Conservation (phyloP, 2,113 vertebrate genomes). For the Hassar affinis region DNA sequence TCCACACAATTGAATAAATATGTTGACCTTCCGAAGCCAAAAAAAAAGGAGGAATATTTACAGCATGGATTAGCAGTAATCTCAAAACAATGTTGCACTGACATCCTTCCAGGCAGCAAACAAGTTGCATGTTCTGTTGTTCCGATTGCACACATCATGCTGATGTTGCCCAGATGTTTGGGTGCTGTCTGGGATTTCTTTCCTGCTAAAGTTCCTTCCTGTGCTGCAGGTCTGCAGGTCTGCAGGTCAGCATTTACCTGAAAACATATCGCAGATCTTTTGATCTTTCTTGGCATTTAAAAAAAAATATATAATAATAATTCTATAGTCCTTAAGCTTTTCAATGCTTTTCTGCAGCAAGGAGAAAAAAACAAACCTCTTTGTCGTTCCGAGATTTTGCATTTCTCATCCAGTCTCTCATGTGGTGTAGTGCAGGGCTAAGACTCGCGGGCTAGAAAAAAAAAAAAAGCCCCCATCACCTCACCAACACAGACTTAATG, state of each 20-base stretch:
- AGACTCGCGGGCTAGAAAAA: constrained; percentile 51
- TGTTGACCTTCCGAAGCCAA: not conserved
- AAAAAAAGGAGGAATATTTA: constrained; percentile 14
- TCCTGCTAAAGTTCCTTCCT: not conserved
- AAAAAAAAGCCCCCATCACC: constrained; percentile 64
- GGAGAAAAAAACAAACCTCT: not conserved
- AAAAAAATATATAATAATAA: not conserved
- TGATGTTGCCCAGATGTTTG: constrained; percentile 14
- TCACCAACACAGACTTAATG: constrained; percentile 45
- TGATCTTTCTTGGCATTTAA: not conserved
- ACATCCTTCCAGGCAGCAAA: not conserved
- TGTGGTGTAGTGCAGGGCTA: constrained; percentile 63
- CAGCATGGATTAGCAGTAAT: constrained; percentile 7
- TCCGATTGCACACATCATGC: constrained; percentile 7
- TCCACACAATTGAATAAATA: not conserved
- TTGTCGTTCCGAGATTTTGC: constrained; percentile 21
- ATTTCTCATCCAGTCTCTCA: constrained; percentile 56
- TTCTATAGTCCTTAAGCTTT: constrained; percentile 7
- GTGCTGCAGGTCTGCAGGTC: no score
- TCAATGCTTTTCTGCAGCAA: not conserved
- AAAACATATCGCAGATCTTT: not conserved
- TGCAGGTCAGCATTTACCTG: no score
- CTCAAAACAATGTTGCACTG: constrained; percentile 14
- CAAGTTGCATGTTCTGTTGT: not conserved
- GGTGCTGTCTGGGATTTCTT: not conserved